phyloP scores from a whole-genome alignment of 2,888 invertebrate genomes.

The Platynereis dumerilii region DNA sequence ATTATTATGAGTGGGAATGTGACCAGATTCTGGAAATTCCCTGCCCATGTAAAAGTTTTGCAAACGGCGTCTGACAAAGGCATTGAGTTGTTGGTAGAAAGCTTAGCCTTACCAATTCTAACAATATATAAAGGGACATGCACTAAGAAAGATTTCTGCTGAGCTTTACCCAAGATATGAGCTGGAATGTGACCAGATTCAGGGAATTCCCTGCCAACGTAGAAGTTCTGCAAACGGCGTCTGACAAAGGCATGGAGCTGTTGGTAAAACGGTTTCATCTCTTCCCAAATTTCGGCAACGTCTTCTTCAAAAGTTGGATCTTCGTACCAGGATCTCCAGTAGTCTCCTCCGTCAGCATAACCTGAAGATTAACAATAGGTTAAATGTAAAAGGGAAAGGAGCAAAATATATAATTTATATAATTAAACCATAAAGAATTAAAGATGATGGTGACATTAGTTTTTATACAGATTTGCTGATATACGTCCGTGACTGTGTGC shows the following conservation, averaged over 20 bases:
- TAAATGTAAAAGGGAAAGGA: no score
- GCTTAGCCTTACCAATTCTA: no score
- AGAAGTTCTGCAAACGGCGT: slow-evolving; percentile 23
- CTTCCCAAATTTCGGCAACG: slow-evolving; percentile 24
- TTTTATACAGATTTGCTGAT: not conserved
- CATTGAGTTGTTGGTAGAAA: slow-evolving; percentile 35
- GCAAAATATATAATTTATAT: not conserved
- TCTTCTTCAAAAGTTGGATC: slow-evolving; percentile 26
- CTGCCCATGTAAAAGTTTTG: slow-evolving; percentile 24
- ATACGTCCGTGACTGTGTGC: no score
- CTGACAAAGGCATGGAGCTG: slow-evolving; percentile 38
- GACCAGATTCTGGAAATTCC: slow-evolving; percentile 51
- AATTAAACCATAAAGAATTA: not conserved
- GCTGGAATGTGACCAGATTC: slow-evolving; percentile 50
- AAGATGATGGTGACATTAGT: not conserved
- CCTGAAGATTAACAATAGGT: no score
- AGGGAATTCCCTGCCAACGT: slow-evolving; percentile 19
- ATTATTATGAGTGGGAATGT: not conserved
- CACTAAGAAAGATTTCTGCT: no score
- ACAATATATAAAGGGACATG: no score
- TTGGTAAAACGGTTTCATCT: slow-evolving; percentile 33
- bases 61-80: slow-evolving; percentile 33
- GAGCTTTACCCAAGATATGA: slow-evolving; percentile 1
- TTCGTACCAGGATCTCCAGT: slow-evolving; percentile 84
- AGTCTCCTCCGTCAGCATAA: slow-evolving; percentile 84